Base-by-base conservation (phyloP, 2,797 vertebrate species). In the Takifugu ocellatus region DNA sequence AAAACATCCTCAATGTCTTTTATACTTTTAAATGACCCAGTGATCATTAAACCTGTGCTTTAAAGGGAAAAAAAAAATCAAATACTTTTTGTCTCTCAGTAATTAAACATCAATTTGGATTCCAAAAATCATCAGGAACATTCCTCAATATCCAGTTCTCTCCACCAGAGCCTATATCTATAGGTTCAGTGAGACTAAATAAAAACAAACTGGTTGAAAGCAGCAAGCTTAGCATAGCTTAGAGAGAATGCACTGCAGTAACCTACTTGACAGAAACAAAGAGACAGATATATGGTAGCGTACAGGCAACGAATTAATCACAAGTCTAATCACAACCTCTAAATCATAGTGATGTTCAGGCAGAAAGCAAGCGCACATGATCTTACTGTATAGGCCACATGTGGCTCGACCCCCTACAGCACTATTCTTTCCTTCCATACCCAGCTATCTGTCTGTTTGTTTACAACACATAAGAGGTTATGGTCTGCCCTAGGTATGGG, bases 381-480 rank as follows among this genome's bases (percentile, higher is more conserved):
- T 46, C 16, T 21, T 46, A 59, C 25, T 49, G 70, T 70, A 69
- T 63, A 53, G 72, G 68, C 70, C 76, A 81, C 79, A 80, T 70
- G 65, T 54, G 74, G 65, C 55, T 78, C 0, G 17, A 56, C 72
- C 66, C 70, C 80, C 77, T 44, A 21, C 42, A 81, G 78, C 72
- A 33, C 55, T 60, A 62, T 65, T 57, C 59, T 56, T 61, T 66
- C 70, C 45, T 27, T 66, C 44, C 55, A 61, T 33, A 72, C 61
- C 53, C 54, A 77, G 49, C 63, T 54, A 60, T 72, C 63, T 81
- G 77, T 72, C 74, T 75, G 68, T 81, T 76, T 78, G 68, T 75
- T 81, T 78, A 68, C 69, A 72, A 75, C 65, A 77, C 70, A 68
- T 86, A 72, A 62, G 78, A 87, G 78, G 82, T 88, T 84, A 86